Conservation (phyloP, 2,797 vertebrate species). For the Chaetophractus vellerosus region DNA sequence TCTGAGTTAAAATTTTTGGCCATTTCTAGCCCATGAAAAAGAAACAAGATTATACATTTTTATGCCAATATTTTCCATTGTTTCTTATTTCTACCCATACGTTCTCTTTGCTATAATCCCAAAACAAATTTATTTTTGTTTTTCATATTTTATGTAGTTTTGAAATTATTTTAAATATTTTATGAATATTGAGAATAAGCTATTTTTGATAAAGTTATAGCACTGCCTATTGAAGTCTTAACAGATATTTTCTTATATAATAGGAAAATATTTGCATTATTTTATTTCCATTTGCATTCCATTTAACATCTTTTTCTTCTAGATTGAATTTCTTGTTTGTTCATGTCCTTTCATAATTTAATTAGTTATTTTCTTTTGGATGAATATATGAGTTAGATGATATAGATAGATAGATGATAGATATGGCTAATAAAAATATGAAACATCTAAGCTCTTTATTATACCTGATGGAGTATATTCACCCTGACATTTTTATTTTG, state of each 20-base stretch:
- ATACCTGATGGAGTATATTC: neutral
- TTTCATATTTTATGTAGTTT: neutral
- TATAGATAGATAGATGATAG: neutral
- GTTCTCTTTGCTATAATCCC: neutral
- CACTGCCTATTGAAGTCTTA: neutral
- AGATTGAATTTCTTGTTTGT: neutral
- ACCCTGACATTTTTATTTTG: neutral
- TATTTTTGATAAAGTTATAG: neutral
- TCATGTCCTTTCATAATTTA: neutral
- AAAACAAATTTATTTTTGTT: neutral
- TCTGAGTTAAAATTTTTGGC: neutral
- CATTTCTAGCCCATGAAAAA: neutral
- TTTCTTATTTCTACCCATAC: neutral
- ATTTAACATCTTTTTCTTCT: neutral
- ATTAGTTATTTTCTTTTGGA: neutral
- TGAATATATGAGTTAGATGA: neutral
- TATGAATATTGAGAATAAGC: conserved; percentile 1
- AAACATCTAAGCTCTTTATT: neutral
- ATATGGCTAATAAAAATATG: neutral
- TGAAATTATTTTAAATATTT: neutral
- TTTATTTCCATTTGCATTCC: neutral
- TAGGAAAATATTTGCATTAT: neutral
- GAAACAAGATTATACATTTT: neutral
- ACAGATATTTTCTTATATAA: conserved; percentile 14
- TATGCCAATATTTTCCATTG: neutral